Evolutionary conservation across 2,888 invertebrate species (phyloP).

Genomic region (Ormyrus pomaceus): DNA sequence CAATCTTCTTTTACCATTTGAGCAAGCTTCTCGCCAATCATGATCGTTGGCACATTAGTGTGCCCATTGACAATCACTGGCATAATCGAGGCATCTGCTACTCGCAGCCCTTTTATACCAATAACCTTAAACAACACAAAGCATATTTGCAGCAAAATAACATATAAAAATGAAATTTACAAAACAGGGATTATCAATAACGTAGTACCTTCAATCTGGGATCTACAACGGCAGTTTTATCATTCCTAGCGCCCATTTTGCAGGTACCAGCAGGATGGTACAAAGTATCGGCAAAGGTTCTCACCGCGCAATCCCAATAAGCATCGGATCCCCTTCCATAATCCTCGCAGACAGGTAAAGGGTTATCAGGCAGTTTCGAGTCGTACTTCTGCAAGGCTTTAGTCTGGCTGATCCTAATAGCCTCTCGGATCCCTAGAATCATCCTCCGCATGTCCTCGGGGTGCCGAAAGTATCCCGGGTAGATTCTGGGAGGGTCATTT

Average conservation of each 20-base stretch:
- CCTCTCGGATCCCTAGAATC: constrained; percentile 79
- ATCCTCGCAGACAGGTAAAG: constrained; percentile 79
- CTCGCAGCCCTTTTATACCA: constrained; percentile 79
- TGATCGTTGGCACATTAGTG: constrained; percentile 81
- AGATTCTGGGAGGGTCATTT: constrained; percentile 80
- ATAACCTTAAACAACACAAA: constrained; percentile 34
- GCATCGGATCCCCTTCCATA: constrained; percentile 80
- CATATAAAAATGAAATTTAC: too few species aligned
- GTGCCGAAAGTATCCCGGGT: constrained; percentile 83
- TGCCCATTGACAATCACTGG: constrained; percentile 80
- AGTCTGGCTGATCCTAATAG: constrained; percentile 79
- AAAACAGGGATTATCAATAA: background rate
- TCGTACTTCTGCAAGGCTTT: constrained; percentile 80
- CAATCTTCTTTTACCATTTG: constrained; percentile 80
- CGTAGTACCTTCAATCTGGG: constrained; percentile 75
- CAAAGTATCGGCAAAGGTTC: constrained; percentile 82
- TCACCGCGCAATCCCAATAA: constrained; percentile 83
- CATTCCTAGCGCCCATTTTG: constrained; percentile 81
- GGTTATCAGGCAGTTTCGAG: constrained; percentile 77
- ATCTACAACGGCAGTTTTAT: constrained; percentile 81
- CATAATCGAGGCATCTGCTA: constrained; percentile 82
- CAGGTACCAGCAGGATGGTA: constrained; percentile 82
- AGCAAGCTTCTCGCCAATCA: constrained; percentile 84
- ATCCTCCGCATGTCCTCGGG: constrained; percentile 81
- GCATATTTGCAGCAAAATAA: background rate